phyloP scores from a whole-genome alignment of 64 coral and sea anemone species.

The Cladopsammia gracilis region DNA sequence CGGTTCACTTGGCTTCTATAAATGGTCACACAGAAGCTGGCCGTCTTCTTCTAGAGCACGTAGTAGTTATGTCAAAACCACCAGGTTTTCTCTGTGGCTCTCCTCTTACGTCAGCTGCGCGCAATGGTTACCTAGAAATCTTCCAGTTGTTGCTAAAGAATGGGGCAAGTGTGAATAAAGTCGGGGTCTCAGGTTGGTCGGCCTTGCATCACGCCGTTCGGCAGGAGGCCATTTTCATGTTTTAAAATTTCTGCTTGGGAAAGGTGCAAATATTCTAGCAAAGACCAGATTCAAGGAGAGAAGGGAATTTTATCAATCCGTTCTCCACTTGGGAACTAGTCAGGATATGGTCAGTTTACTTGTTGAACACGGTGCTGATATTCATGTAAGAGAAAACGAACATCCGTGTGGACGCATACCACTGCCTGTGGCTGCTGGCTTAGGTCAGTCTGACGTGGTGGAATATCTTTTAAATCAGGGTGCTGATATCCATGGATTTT shows the following conservation, averaged over 20 bases:
- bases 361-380: background rate
- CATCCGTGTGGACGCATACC: no score
- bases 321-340: background rate
- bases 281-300: background rate
- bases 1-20: background rate
- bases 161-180: background rate
- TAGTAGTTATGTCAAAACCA: background rate
- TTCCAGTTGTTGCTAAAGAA: background rate
- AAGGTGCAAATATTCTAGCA: background rate
- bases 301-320: background rate
- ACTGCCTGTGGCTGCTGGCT: background rate
- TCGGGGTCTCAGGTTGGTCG: background rate
- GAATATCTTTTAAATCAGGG: background rate
- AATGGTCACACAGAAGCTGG: background rate
- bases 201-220: background rate
- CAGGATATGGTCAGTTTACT: background rate
- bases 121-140: background rate
- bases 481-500: background rate
- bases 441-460: background rate
- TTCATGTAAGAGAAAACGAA: background rate
- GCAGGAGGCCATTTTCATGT: background rate
- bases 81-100: background rate
- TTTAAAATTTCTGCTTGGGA: background rate
- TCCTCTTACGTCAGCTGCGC: background rate
- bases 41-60: background rate